A percentile compares a stretch with the other conserved stretches of the same genome.
Evolutionary conservation across 2,888 invertebrate species (phyloP).

Genomic region (Drosophila prostipennis): DNA sequence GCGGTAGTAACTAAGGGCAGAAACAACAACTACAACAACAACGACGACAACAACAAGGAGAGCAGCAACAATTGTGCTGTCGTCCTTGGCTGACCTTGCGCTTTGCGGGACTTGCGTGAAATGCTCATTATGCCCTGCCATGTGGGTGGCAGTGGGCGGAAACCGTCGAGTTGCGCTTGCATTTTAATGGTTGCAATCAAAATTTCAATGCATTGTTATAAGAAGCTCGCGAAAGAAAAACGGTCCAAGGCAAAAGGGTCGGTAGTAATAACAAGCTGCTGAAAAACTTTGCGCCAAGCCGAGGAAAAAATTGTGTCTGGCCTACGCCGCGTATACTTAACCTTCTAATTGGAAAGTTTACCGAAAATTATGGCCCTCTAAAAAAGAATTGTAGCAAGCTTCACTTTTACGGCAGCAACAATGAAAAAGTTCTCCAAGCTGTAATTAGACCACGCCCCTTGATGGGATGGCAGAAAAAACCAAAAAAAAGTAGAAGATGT

Average conservation of each 20-base stretch:
- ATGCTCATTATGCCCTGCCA: constrained; percentile 65
- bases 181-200: constrained; percentile 76
- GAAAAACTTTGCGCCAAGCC: constrained; percentile 15
- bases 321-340: constrained; percentile 50
- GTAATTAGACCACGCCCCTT: constrained; percentile 58
- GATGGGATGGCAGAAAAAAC: constrained; percentile 4
- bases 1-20: constrained; percentile 28
- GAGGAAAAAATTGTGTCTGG: constrained; percentile 3
- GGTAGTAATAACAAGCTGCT: constrained; percentile 24
- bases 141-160: constrained; percentile 28
- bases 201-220: constrained; percentile 72
- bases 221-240: constrained; percentile 41
- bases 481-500: background rate
- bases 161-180: constrained; percentile 60
- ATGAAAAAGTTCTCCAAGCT: constrained; percentile 51
- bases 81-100: constrained; percentile 74
- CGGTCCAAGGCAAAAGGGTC: constrained; percentile 14
- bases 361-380: constrained; percentile 37
- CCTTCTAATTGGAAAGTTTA: constrained; percentile 59
- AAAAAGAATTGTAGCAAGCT: constrained; percentile 39
- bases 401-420: constrained; percentile 54
- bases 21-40: constrained; percentile 33
- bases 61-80: constrained; percentile 53
- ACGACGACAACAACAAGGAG: constrained; percentile 30
- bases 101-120: constrained; percentile 59